Evolutionary conservation across 37 sponge, comb jelly and placozoan species (phyloP).

Genomic region (Cliona cf. orientalis): DNA sequence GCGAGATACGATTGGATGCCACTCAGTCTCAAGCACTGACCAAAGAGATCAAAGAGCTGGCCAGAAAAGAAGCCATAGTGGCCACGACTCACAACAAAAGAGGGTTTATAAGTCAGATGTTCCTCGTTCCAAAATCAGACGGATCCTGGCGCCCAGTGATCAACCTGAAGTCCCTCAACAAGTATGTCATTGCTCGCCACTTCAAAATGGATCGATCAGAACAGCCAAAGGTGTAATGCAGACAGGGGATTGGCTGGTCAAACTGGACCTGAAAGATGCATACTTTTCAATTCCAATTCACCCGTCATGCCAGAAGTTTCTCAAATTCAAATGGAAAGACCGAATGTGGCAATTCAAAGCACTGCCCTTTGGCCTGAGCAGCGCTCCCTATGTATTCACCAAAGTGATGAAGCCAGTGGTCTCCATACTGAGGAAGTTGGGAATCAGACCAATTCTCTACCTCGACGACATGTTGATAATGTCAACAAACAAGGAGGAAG

Average conservation of each 20-base stretch:
- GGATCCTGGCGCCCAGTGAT: constrained; percentile 34
- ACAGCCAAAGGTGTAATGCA: constrained; percentile 13
- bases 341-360: too few relatives aligned
- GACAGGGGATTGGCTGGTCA: constrained; percentile 21
- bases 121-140: constrained; percentile 39
- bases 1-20: neutral
- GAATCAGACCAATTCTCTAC: too few relatives aligned
- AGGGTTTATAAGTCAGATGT: constrained; percentile 24
- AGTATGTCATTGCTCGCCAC: neutral
- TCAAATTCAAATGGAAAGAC: too few relatives aligned
- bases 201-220: constrained; percentile 43
- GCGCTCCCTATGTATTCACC: too few relatives aligned
- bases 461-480: too few relatives aligned
- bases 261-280: too few relatives aligned
- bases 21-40: neutral
- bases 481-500: too few relatives aligned
- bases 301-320: too few relatives aligned
- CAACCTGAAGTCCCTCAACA: constrained; percentile 23
- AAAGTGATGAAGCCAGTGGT: too few relatives aligned
- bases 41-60: neutral
- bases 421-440: too few relatives aligned
- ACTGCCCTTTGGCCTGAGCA: too few relatives aligned
- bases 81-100: neutral
- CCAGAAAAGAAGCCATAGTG: neutral
- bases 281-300: neutral